These are phyloP conservation scores for Gastracanthus pulcherrimus DNA, from an alignment of 2,888 invertebrate genomes.

Conservation along the genomic window DNA sequence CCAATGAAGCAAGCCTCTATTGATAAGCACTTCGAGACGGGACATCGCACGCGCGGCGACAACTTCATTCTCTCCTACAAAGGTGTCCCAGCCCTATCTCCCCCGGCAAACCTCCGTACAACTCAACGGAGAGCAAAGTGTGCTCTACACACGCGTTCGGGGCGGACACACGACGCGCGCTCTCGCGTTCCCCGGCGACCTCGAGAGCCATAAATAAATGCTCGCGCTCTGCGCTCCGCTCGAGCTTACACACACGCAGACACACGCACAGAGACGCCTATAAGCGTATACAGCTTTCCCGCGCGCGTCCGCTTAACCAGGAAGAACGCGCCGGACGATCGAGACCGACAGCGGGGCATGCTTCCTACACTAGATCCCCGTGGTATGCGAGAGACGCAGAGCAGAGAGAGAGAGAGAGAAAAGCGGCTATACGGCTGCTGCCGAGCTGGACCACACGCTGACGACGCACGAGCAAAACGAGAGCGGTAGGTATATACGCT, in stretches of 20 bases:
- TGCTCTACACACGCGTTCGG: constrained; percentile 60
- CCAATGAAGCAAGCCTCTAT: no score
- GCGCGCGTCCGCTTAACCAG: constrained; percentile 61
- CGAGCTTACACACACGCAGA: constrained; percentile 27
- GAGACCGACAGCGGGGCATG: constrained; percentile 74
- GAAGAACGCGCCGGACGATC: constrained; percentile 74
- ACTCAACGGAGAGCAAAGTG: background rate
- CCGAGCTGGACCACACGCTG: constrained; percentile 60
- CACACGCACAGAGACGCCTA: no score
- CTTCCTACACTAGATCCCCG: background rate
- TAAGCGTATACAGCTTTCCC: constrained; percentile 46
- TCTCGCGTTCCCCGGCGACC: constrained; percentile 73
- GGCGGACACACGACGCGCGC: no score
- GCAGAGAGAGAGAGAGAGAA: background rate
- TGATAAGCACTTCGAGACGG: no score
- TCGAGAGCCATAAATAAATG: constrained; percentile 77
- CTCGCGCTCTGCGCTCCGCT: constrained; percentile 68
- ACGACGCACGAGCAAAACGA: constrained; percentile 70
- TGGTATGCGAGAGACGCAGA: constrained; percentile 46
- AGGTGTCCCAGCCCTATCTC: background rate
- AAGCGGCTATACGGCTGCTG: constrained; percentile 63
- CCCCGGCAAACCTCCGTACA: background rate
- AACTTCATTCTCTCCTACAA: constrained; percentile 65
- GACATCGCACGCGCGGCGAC: constrained; percentile 62
- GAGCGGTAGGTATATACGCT: background rate